phyloP scores from a whole-genome alignment of 2,797 vertebrate species.

The Ctenochaetus hawaiiensis region DNA sequence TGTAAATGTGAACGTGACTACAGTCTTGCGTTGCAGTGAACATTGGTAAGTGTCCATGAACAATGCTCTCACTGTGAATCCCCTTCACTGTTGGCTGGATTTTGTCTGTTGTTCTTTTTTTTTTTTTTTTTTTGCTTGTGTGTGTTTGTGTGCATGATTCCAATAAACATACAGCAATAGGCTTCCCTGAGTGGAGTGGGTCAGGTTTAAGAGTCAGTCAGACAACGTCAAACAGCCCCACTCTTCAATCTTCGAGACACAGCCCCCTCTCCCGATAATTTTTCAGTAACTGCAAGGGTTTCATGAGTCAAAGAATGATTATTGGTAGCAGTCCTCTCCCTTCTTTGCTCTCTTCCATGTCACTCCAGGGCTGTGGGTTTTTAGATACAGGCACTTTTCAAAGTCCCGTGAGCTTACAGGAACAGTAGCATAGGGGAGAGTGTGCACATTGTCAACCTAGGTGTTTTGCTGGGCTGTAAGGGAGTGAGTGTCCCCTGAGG shows the following conservation, averaged over 20 bases:
- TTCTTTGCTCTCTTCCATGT: slow-evolving; percentile 25
- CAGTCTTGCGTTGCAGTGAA: slow-evolving; percentile 31
- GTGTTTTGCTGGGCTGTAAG: slow-evolving; percentile 42
- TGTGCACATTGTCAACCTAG: slow-evolving; percentile 36
- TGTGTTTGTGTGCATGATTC: slow-evolving; percentile 61
- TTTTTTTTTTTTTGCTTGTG: slow-evolving; percentile 29
- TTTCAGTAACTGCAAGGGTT: slow-evolving; percentile 26
- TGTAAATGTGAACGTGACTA: slow-evolving; percentile 11
- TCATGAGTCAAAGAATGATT: slow-evolving; percentile 19
- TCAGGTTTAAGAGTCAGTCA: slow-evolving; percentile 66
- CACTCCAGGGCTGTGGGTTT: slow-evolving; percentile 52
- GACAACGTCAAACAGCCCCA: slow-evolving; percentile 61
- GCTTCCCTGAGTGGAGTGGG: slow-evolving; percentile 83
- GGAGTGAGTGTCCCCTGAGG: slow-evolving; percentile 64
- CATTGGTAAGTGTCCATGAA: slow-evolving; percentile 43
- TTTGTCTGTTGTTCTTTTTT: slow-evolving; percentile 4
- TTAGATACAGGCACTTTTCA: slow-evolving; percentile 81
- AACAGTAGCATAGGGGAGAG: slow-evolving; percentile 43
- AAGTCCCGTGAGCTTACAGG: slow-evolving; percentile 64
- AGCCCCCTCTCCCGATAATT: slow-evolving; percentile 15
- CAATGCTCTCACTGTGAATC: slow-evolving; percentile 33
- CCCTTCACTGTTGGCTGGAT: slow-evolving; percentile 51
- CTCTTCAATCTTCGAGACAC: slow-evolving; percentile 51
- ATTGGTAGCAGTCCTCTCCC: slow-evolving; percentile 25
- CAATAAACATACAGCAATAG: slow-evolving; percentile 74